Base-by-base conservation (phyloP, 1,140 invertebrate species). In the Ditylenchus dipsaci region DNA sequence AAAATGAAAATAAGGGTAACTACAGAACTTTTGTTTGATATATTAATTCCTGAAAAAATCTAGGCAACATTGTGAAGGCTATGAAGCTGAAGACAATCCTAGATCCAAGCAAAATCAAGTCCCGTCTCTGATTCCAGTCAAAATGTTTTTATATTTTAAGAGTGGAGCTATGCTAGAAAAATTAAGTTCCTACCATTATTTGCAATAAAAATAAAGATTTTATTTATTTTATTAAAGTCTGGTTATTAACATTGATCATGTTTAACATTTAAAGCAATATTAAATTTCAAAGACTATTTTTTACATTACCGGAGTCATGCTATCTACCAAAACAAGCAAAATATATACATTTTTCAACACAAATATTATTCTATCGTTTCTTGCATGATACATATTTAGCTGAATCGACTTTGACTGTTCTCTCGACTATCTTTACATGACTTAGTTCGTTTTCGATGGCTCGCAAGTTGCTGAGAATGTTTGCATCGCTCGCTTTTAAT, bases 61-160 rank as follows among this genome's bases (percentile, higher is more conserved):
- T 53, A 38, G 73, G 75, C n/a, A 75, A 77, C 42, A 77, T 74
- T 27, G 89, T 95, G 61, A 90, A 93, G 83, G 95, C 94, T 49
- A 91, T 97, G 90, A 96, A 94, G 84, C 84, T 96, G 33, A 90
- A 90, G 58, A 90, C 95, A 75, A 85, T 87, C 38, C 79, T 81
- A 33, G 80, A 81, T 65, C 80, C 80, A 9, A 75, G 60, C n/a
- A 80, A 76, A 64, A 65, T 81, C 49, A 81, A 81, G 66, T 30
- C 80, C 8, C 70, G 78, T 53, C 65, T 79, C 63, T 79, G 73
- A 17, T 53, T 53, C 49, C 15, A 26, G n/a, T 19, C 11, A n/a
- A 13, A 45, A 53, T 3, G n/a, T 5, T 53, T 53, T 17, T 53
- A 53, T 26, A 53, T 53, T 53, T 53, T 15, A 53, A 53, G 15